A percentile compares a stretch with the other conserved stretches of the same genome.
phyloP scores from a whole-genome alignment of 1,140 invertebrate species.

The Holcopasites calliopsidis region DNA sequence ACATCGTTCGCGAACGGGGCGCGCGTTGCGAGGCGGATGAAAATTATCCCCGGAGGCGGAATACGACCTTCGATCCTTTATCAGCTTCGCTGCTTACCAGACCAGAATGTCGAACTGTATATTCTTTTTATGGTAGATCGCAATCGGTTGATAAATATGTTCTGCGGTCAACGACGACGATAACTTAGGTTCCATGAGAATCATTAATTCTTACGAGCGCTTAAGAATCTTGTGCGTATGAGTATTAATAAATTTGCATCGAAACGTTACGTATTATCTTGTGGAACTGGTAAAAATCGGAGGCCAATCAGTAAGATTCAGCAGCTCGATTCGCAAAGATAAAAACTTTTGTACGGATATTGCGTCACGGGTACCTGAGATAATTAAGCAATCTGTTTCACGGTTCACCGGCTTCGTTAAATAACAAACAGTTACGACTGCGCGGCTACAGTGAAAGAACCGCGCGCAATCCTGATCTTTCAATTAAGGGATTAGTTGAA shows the following conservation, averaged over 20 bases:
- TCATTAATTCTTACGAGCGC: too few species aligned
- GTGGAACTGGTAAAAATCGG: too few species aligned
- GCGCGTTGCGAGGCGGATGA: conserved; percentile 37
- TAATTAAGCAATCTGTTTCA: neutral
- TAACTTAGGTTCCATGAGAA: too few species aligned
- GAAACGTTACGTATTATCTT: too few species aligned
- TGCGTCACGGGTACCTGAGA: neutral
- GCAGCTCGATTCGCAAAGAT: neutral
- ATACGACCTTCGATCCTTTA: conserved; percentile 54
- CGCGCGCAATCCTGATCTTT: neutral
- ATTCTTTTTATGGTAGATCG: neutral
- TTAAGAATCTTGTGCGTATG: too few species aligned
- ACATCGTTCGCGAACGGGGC: neutral
- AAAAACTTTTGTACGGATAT: neutral
- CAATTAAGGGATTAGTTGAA: too few species aligned
- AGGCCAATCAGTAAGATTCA: neutral
- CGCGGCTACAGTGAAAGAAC: neutral
- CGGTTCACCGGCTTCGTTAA: conserved; percentile 10
- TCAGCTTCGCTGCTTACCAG: neutral
- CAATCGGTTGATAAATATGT: too few species aligned
- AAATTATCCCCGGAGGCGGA: conserved; percentile 60
- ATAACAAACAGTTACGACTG: neutral
- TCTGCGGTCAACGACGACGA: too few species aligned
- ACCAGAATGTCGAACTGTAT: neutral
- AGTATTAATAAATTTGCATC: too few species aligned